A percentile compares a stretch with the other conserved stretches of the same genome.
These are phyloP conservation scores for Lampris megalopsis DNA, from an alignment of 2,113 vertebrate genomes.

Conservation along the genomic window DNA sequence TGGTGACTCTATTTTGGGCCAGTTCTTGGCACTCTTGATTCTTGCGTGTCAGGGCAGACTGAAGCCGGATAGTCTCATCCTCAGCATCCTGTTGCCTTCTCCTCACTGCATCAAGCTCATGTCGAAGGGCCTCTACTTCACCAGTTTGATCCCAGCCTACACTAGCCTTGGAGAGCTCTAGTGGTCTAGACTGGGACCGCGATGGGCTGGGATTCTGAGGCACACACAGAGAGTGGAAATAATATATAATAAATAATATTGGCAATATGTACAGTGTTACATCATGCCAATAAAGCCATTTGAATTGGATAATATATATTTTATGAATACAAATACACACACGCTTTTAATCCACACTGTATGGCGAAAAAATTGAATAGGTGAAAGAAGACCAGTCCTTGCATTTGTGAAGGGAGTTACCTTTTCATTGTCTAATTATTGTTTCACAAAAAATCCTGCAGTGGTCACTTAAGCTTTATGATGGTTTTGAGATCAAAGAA, in stretches of 20 bases:
- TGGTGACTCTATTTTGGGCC: slow-evolving; percentile 80
- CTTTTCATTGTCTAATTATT: too few relatives aligned
- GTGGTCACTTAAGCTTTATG: too few relatives aligned
- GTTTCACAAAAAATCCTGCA: too few relatives aligned
- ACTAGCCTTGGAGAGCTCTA: slow-evolving; percentile 80
- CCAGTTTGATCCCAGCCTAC: slow-evolving; percentile 59
- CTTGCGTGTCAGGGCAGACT: slow-evolving; percentile 86
- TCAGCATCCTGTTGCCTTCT: slow-evolving; percentile 82
- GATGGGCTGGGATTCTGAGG: slow-evolving; percentile 73
- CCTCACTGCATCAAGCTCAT: slow-evolving; percentile 84
- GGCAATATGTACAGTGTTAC: background rate
- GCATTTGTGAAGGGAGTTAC: background rate
- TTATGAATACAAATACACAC: background rate
- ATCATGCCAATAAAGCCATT: too few relatives aligned
- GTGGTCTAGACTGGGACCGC: slow-evolving; percentile 84
- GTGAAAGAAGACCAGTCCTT: background rate
- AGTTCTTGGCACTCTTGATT: slow-evolving; percentile 87
- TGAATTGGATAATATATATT: too few relatives aligned
- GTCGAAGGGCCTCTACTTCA: slow-evolving; percentile 83
- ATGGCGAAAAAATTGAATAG: background rate
- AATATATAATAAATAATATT: background rate
- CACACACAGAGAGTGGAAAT: slow-evolving; percentile 47
- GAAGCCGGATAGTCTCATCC: slow-evolving; percentile 85
- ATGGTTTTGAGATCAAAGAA: too few relatives aligned
- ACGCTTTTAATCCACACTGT: too few relatives aligned